Evolutionary conservation across 2,888 invertebrate genomes (phyloP).

Genomic region (Nemotelus nigrinus): DNA sequence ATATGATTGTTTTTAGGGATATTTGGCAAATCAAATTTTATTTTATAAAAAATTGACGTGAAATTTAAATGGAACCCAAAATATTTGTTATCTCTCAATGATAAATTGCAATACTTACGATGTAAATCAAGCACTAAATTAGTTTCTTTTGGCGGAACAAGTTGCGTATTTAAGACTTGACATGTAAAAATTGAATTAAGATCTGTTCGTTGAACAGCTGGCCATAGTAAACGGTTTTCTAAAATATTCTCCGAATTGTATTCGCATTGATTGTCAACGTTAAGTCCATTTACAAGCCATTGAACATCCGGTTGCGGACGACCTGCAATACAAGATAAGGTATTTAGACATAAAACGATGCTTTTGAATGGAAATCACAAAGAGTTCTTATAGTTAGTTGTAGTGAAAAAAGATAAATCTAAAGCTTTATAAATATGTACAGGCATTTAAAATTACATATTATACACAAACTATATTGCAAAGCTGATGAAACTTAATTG

Average conservation of each 20-base stretch:
- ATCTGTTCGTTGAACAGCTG: constrained; percentile 75
- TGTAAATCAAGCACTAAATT: constrained; percentile 76
- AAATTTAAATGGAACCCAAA: too few relatives aligned
- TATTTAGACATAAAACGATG: too few relatives aligned
- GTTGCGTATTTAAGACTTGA: constrained; percentile 79
- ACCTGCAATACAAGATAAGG: constrained; percentile 63
- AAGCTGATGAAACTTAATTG: too few relatives aligned
- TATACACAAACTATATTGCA: too few relatives aligned
- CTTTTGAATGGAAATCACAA: too few relatives aligned
- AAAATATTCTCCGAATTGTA: constrained; percentile 81
- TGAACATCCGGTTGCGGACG: constrained; percentile 78
- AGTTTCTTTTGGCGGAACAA: constrained; percentile 76
- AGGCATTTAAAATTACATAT: too few relatives aligned
- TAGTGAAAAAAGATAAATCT: too few relatives aligned
- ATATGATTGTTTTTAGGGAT: too few relatives aligned
- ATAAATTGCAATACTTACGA: constrained; percentile 68
- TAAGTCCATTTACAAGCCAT: constrained; percentile 78
- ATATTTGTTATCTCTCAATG: neutral
- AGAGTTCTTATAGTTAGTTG: too few relatives aligned
- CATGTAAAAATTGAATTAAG: constrained; percentile 82
- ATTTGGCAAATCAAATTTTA: too few relatives aligned
- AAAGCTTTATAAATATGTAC: too few relatives aligned
- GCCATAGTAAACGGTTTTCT: constrained; percentile 76
- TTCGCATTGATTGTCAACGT: constrained; percentile 78
- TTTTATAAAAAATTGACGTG: too few relatives aligned